Evolutionary conservation across 2,888 invertebrate genomes (phyloP).

Genomic region (Celastrina argiolus): DNA sequence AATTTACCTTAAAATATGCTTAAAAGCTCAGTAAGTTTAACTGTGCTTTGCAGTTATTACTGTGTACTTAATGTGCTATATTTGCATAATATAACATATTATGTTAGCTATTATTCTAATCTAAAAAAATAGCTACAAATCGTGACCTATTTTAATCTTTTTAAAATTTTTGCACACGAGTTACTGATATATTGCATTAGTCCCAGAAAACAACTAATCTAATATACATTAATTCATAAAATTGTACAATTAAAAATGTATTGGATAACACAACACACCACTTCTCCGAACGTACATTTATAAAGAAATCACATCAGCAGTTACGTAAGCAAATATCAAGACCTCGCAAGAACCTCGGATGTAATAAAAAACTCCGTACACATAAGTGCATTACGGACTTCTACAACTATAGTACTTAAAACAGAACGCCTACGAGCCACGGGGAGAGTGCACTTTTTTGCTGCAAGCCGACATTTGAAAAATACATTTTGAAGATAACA

Average conservation of each 20-base stretch:
- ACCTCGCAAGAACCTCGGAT: slow-evolving; percentile 45
- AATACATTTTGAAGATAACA: slow-evolving; percentile 75
- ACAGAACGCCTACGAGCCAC: slow-evolving; percentile 66
- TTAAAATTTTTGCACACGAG: too few species aligned
- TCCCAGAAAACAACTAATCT: too few species aligned
- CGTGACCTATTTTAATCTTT: neutral
- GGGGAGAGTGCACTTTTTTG: slow-evolving; percentile 67
- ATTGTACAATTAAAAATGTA: neutral
- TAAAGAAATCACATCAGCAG: slow-evolving; percentile 24
- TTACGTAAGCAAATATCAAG: slow-evolving; percentile 61
- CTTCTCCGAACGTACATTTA: slow-evolving; percentile 21
- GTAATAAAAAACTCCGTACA: slow-evolving; percentile 77
- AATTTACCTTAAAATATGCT: slow-evolving; percentile 9
- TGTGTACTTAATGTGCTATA: too few species aligned
- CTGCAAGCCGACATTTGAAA: slow-evolving; percentile 69
- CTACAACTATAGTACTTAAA: slow-evolving; percentile 66
- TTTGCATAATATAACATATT: neutral
- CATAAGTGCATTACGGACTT: slow-evolving; percentile 74
- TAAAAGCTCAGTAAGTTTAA: neutral
- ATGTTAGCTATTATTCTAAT: neutral
- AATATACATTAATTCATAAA: too few species aligned
- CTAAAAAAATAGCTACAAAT: neutral
- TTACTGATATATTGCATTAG: too few species aligned
- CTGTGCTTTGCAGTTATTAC: neutral
- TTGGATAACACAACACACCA: neutral